phyloP scores from a whole-genome alignment of 2,797 vertebrate genomes.

The Hoplostethus atlanticus region DNA sequence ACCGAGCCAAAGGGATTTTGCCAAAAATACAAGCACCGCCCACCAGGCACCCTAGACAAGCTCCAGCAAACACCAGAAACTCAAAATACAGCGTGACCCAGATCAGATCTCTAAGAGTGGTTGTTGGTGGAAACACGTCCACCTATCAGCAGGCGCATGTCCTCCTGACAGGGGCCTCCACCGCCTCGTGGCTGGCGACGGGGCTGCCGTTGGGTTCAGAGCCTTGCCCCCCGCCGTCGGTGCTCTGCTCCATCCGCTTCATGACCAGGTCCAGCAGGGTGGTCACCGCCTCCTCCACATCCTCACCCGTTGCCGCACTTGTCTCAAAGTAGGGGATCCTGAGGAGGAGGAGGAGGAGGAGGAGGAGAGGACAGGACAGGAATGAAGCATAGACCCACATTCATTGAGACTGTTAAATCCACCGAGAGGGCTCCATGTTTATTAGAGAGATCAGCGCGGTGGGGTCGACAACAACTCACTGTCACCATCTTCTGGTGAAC shows the following conservation, averaged over 20 bases:
- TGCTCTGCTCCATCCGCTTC: slow-evolving; percentile 95
- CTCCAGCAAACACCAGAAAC: slow-evolving; percentile 9
- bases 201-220: slow-evolving; percentile 66
- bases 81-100: background rate
- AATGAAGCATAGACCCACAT: background rate
- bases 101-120: background rate
- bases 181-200: slow-evolving; percentile 34
- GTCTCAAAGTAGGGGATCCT: slow-evolving; percentile 97
- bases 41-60: background rate
- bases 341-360: background rate
- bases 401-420: no score
- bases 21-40: background rate
- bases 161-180: slow-evolving; percentile 52
- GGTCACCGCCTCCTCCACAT: slow-evolving; percentile 91
- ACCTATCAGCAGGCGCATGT: slow-evolving; percentile 72
- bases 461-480: background rate
- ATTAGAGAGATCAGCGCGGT: background rate
- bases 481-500: slow-evolving; percentile 49
- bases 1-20: no score
- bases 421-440: no score
- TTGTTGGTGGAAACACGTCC: background rate
- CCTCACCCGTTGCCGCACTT: slow-evolving; percentile 89
- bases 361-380: background rate
- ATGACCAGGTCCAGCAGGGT: slow-evolving; percentile 94
- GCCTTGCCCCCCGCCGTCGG: slow-evolving; percentile 70